Base-by-base conservation (phyloP, 2,797 vertebrate species). In the Sorex maritimensis region DNA sequence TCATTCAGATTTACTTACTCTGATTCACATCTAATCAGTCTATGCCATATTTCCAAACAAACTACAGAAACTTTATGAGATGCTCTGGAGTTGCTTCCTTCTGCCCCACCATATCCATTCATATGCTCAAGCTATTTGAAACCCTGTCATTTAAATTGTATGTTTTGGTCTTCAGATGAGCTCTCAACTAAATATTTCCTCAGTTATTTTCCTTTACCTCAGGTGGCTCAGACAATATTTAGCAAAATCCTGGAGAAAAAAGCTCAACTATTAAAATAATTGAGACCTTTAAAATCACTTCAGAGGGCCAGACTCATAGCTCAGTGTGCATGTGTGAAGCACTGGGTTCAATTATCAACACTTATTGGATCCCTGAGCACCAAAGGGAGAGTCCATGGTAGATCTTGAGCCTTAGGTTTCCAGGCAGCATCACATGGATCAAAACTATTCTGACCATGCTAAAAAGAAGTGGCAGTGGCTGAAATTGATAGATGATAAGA, bases 241-340 rank as follows among this genome's bases (percentile, higher is more conserved):
- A 61, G 17, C 3, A 88, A 72, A 21, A 82, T 34, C 2, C 23
- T 72, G 30, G 49, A 91, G 77, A 94, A 11, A 77, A 74, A n/a
- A 44, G 58, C 23, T 63, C 17, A 87, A 63, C 61, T 90, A 28
- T 15, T 91, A 84, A 86, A 80, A 73, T 41, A 24, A 81, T 34
- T 71, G 41, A 15, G 84, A 63, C 28, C 24, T 86, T 74, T 65
- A 21, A 44, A 44, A 44, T 5, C 41, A 5, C 17, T 55, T 14
- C 52, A 55, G 15, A 52, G 15, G 11, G 15, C 52, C 52, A 52
- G 52, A 55, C 3, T 55, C 52, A 14, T 55, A 55, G 52, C 52
- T 55, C 41, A 44, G 5, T 44, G 41, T 55, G 10, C 17, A 17
- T 55, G 52, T 55, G 10, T 17, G 52, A 55, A 55, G 52, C 10